Percentiles rank a stretch among this genome's conserved stretches.
Conservation (phyloP, 2,888 invertebrate species). For the Drosophila anomelani region DNA sequence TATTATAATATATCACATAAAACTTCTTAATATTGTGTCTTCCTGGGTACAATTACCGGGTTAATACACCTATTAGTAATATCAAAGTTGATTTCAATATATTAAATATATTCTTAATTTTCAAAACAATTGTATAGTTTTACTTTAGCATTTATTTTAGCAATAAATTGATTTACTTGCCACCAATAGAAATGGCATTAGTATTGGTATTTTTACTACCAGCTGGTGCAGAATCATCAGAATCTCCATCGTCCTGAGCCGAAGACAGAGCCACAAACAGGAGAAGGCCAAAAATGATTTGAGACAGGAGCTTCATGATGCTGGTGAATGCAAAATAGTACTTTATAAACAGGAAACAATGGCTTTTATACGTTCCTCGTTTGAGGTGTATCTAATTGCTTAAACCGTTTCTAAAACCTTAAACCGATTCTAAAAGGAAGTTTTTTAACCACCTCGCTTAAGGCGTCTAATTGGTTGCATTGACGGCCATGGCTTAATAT, state of each 20-base stretch:
- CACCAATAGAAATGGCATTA: not conserved
- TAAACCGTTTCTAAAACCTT: too few relatives aligned
- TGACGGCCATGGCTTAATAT: too few relatives aligned
- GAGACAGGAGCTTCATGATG: slow-evolving; percentile 5
- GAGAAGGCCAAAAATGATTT: not conserved
- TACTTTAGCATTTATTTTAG: not conserved
- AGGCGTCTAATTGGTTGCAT: slow-evolving; percentile 17
- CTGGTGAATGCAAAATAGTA: not conserved
- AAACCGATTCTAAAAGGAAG: slow-evolving; percentile 9
- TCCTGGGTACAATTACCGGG: not conserved
- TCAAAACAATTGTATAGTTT: not conserved
- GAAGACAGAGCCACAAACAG: not conserved
- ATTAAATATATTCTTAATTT: not conserved
- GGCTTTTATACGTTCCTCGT: not conserved
- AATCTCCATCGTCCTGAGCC: not conserved
- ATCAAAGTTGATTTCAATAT: not conserved
- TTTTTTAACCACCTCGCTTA: slow-evolving; percentile 21
- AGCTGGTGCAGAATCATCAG: too few relatives aligned
- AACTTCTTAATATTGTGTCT: not conserved
- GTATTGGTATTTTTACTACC: not conserved
- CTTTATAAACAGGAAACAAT: too few relatives aligned
- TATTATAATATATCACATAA: not conserved
- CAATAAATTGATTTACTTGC: not conserved
- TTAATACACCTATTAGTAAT: not conserved
- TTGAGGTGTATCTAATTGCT: not conserved